Base-by-base conservation (phyloP, 2,888 invertebrate genomes). In the Polylopha cassiicola region DNA sequence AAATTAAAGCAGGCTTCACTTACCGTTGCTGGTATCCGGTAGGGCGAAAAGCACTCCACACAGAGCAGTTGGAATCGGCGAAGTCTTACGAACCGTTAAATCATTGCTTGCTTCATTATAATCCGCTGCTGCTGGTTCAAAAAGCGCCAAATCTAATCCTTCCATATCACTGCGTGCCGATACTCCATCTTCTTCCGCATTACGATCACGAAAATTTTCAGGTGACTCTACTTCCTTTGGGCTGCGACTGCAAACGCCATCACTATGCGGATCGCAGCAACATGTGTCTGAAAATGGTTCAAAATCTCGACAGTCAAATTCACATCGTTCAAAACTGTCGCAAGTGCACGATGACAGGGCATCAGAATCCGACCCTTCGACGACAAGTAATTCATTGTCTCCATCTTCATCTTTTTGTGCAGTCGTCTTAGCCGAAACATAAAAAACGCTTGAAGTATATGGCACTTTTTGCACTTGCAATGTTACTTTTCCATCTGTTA, bases 71-170 rank as follows among this genome's bases (percentile, higher is more conserved):
- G 74, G 56, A 24, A 60, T 63, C 20, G 72, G 55, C 16, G 58
- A 51, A 14, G 55, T 46, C 37, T 63, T 67, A 37, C 54, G 64
- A 32, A 58, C 63, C 16, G 58, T 47, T 26, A 55, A 47, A 11
- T 50, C 53, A 37, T 58, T 58, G 16, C 51, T 65, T 44, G 64
- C 62, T 47, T 70, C 72, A 39, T 62, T 66, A 15, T 54, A 53
- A 42, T 78, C 80, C 36, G 57, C 58, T 59, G 72, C 76, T 31
- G 89, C 89, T 30, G 89, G 89, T 65, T 90, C 90, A 67, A 90
- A 90, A 52, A 90, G 73, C 46, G 89, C 84, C 61, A 90, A 77
- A 73, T 90, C 90, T 52, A 90, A 78, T 47, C 90, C 90, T 51
- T 90, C 90, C 88, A 90, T 88, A 69, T 90, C 90, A 66, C 86